phyloP scores from a whole-genome alignment of 2,888 invertebrate genomes.

The Scaptomyza parva region DNA sequence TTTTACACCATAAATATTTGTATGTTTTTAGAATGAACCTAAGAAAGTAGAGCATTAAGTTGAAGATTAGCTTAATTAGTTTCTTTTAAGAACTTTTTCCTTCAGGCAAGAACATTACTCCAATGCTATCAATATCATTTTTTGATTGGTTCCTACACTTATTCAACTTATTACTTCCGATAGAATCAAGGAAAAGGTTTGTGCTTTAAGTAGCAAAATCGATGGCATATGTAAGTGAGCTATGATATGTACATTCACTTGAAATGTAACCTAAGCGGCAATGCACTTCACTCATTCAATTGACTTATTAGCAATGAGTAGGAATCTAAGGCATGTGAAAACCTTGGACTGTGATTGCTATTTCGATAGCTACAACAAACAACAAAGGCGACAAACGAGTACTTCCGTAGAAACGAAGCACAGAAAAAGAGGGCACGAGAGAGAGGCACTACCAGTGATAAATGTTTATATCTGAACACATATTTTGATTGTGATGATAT shows the following conservation, averaged over 20 bases:
- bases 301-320: not conserved
- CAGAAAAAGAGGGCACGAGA: not conserved
- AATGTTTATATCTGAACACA: not conserved
- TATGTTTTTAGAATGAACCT: too few relatives aligned
- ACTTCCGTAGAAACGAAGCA: slow-evolving; percentile 17
- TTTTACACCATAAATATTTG: too few relatives aligned
- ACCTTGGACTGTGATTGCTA: slow-evolving; percentile 26
- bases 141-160: too few relatives aligned
- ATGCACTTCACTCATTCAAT: slow-evolving; percentile 9
- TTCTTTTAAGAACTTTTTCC: too few relatives aligned
- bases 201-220: not conserved
- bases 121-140: too few relatives aligned
- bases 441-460: slow-evolving; percentile 20
- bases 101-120: too few relatives aligned
- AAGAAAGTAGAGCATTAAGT: too few relatives aligned
- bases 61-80: too few relatives aligned
- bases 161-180: too few relatives aligned
- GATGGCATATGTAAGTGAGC: not conserved
- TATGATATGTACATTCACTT: slow-evolving; percentile 1
- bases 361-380: slow-evolving; percentile 6
- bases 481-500: slow-evolving; percentile 5
- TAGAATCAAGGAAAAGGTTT: not conserved
- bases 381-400: not conserved
- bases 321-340: slow-evolving; percentile 13
- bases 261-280: not conserved